Conservation (phyloP, 2,797 vertebrate genomes). For the Melopsittacus undulatus region DNA sequence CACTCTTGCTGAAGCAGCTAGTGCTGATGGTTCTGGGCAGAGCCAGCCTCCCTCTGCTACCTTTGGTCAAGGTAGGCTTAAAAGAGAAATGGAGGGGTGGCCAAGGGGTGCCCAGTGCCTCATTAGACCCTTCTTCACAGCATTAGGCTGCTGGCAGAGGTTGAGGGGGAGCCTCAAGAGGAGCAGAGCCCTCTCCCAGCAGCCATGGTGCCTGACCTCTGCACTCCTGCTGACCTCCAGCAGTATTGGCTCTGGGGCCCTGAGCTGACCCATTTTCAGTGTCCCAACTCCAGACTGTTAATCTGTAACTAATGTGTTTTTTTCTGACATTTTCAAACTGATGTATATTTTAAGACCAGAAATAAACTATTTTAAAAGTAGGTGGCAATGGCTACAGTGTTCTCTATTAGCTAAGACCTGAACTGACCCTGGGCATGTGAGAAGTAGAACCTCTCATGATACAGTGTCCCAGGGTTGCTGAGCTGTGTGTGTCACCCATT, state of each 20-base stretch:
- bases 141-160: not conserved
- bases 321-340: slow-evolving; percentile 90
- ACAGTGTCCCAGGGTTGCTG: not conserved
- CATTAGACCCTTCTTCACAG: not conserved
- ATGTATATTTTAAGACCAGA: slow-evolving; percentile 95
- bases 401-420: not conserved
- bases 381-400: not conserved
- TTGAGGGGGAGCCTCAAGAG: not conserved
- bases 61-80: not conserved
- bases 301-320: slow-evolving; percentile 80
- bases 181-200: not conserved
- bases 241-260: slow-evolving; percentile 47
- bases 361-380: slow-evolving; percentile 97
- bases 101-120: not conserved
- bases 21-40: not conserved
- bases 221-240: not conserved
- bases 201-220: not conserved
- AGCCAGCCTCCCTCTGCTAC: not conserved
- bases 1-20: not conserved
- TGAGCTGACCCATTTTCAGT: slow-evolving; percentile 2
- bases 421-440: not conserved
- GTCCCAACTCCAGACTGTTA: slow-evolving; percentile 86
- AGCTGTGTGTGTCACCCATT: not conserved
- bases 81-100: not conserved
- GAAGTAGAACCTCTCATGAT: not conserved